Conservation (phyloP, 2,113 vertebrate species). For the Pampusana beccarii region DNA sequence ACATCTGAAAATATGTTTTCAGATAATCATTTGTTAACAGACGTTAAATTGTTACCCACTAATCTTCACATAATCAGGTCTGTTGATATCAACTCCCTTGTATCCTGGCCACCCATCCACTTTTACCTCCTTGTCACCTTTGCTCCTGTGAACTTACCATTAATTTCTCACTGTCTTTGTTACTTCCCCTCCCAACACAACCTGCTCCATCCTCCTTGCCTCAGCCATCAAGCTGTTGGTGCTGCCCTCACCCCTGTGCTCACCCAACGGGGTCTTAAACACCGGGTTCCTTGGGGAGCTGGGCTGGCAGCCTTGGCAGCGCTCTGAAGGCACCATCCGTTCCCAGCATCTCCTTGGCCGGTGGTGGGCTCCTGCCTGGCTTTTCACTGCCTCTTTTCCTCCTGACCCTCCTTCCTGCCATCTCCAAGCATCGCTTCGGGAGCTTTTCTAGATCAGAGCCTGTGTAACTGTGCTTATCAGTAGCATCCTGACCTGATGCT, state of each 20-base stretch:
- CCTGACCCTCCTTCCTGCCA: not conserved
- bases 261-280: rapidly evolving
- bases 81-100: not conserved
- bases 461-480: rapidly evolving
- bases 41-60: not conserved
- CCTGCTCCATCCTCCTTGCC: not conserved
- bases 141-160: not conserved
- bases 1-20: not conserved
- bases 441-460: not conserved
- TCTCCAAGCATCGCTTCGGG: not conserved
- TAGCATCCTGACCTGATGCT: not conserved
- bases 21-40: not conserved
- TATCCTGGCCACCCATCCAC: not conserved
- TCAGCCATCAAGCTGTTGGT: not conserved
- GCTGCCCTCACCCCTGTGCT: rapidly evolving
- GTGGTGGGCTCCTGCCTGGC: not conserved
- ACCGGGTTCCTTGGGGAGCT: not conserved
- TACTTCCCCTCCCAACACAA: not conserved
- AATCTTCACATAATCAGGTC: not conserved
- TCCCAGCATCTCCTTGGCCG: constrained; percentile 25
- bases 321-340: constrained; percentile 21
- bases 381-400: not conserved
- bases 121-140: rapidly evolving
- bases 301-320: not conserved
- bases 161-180: not conserved